phyloP scores from a whole-genome alignment of 2,113 vertebrate genomes.

The Lipotes vexillifer region DNA sequence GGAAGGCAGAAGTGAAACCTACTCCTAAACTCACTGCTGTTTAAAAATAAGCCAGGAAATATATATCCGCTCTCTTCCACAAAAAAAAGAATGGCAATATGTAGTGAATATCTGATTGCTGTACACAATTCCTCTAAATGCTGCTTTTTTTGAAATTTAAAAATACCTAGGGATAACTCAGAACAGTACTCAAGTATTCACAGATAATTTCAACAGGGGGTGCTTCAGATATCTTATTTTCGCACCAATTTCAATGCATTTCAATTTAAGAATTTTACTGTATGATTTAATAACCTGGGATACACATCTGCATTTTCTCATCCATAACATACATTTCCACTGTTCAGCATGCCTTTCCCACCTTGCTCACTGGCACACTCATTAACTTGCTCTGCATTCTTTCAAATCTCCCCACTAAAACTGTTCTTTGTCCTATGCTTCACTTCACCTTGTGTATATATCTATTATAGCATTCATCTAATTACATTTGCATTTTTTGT shows the following conservation, averaged over 20 bases:
- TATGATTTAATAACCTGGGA: not conserved
- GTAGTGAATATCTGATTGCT: not conserved
- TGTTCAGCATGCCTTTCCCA: not conserved
- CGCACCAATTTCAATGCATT: not conserved
- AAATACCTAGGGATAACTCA: not conserved
- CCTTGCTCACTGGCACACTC: not conserved
- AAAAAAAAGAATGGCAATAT: not conserved
- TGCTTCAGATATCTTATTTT: not conserved
- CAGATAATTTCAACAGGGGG: not conserved
- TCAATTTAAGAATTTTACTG: not conserved
- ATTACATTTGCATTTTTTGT: not conserved
- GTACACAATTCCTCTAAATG: not conserved
- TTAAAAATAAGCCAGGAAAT: constrained; percentile 11
- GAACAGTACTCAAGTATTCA: not conserved
- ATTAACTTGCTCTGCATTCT: not conserved
- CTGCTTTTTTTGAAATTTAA: not conserved
- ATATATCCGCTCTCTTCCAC: not conserved
- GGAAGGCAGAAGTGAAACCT: not conserved
- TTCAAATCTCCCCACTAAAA: not conserved
- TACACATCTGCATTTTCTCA: not conserved
- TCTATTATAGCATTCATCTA: not conserved
- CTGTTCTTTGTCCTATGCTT: not conserved
- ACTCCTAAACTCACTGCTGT: not conserved
- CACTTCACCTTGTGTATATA: not conserved
- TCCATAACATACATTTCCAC: not conserved